phyloP scores from a whole-genome alignment of 30 jellyfish, hydroid and myxozoan genomes.

The Nemopilema nomurai region DNA sequence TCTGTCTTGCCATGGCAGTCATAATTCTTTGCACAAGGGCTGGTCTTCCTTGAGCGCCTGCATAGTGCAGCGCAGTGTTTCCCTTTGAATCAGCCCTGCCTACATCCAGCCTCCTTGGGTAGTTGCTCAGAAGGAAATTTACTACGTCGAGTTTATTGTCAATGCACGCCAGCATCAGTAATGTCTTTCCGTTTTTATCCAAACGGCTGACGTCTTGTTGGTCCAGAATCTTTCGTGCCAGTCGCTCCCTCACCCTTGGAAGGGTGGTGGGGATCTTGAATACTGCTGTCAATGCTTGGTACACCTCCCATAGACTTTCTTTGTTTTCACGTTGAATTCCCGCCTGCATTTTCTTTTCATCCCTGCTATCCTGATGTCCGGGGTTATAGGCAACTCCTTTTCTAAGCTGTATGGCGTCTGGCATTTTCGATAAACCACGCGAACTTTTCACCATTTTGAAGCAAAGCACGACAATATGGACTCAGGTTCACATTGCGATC shows the following conservation, averaged over 20 bases:
- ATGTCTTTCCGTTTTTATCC: slow-evolving; percentile 43
- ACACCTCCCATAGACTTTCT: not conserved
- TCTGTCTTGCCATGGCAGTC: not conserved
- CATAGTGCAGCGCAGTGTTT: slow-evolving; percentile 71
- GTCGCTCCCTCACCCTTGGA: slow-evolving; percentile 5
- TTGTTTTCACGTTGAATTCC: not conserved
- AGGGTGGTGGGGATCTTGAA: slow-evolving; percentile 12
- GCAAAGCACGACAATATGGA: too few species aligned
- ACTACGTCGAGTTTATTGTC: slow-evolving; percentile 47
- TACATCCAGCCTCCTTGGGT: slow-evolving; percentile 1
- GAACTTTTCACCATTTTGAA: not conserved
- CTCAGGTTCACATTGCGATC: too few species aligned
- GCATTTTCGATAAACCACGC: not conserved
- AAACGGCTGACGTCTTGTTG: not conserved
- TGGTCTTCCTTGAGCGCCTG: slow-evolving; percentile 52
- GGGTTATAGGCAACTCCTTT: not conserved
- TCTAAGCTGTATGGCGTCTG: not conserved
- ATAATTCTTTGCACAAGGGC: slow-evolving; percentile 21
- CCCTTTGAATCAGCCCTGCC: slow-evolving; percentile 49
- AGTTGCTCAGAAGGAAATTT: slow-evolving; percentile 13
- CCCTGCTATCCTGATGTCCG: not conserved
- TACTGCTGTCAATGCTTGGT: slow-evolving; percentile 23
- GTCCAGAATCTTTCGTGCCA: slow-evolving; percentile 31
- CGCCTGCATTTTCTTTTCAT: not conserved
- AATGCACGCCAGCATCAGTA: slow-evolving; percentile 43